Evolutionary conservation across 1,140 invertebrate genomes (phyloP).

Genomic region (Odontomachus brunneus): DNA sequence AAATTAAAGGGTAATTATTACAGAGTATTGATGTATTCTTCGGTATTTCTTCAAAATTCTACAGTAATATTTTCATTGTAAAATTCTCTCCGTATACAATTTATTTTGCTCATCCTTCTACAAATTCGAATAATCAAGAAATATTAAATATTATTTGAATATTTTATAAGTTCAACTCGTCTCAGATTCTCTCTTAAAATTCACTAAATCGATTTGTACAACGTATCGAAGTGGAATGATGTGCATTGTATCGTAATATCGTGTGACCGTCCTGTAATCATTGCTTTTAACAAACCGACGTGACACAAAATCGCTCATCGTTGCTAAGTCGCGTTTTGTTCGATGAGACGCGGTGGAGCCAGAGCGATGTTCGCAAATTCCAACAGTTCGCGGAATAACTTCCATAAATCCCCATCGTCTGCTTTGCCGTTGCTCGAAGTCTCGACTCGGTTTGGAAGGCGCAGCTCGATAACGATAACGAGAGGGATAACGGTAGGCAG

Average conservation of each 20-base stretch:
- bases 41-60: no score
- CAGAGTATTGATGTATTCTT: no score
- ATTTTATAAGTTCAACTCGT: not conserved
- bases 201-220: not conserved
- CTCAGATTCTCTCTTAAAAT: not conserved
- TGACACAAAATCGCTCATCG: not conserved
- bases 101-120: no score
- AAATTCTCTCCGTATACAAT: no score
- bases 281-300: not conserved
- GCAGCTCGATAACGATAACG: slow-evolving; percentile 68
- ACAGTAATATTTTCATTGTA: no score
- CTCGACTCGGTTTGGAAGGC: slow-evolving; percentile 32
- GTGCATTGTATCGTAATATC: not conserved
- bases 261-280: not conserved
- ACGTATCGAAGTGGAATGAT: not conserved
- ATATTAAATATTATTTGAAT: not conserved
- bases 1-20: no score
- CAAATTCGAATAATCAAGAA: no score
- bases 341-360: slow-evolving; percentile 32
- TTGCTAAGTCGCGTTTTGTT: slow-evolving; percentile 13
- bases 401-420: slow-evolving; percentile 15
- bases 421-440: slow-evolving; percentile 17
- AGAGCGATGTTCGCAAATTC: slow-evolving; percentile 15
- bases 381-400: slow-evolving; percentile 24
- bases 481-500: slow-evolving; percentile 68